phyloP scores from a whole-genome alignment of 2,113 vertebrate genomes.

The Galeopterus variegatus region DNA sequence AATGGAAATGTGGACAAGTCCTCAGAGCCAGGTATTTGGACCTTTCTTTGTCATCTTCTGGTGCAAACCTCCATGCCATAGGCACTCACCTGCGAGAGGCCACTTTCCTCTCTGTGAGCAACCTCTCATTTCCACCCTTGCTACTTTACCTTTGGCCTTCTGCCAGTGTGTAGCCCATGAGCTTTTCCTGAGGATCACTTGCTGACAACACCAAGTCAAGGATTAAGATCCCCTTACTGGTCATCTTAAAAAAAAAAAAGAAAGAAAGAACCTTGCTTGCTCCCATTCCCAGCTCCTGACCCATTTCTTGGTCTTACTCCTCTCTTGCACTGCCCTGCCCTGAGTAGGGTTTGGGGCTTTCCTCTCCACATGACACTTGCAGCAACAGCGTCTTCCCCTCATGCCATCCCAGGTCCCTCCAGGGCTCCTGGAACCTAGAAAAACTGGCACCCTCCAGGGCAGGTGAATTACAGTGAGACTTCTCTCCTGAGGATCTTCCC shows the following conservation, averaged over 20 bases:
- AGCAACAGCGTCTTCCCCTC: neutral
- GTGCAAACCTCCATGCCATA: accelerated
- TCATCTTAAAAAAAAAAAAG: no score
- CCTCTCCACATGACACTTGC: neutral
- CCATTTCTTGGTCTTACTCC: neutral
- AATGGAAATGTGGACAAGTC: slow-evolving; percentile 90
- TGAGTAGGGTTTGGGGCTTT: neutral
- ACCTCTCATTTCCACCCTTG: accelerated
- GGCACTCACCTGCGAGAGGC: neutral
- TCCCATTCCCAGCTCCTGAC: neutral
- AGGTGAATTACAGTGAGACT: neutral
- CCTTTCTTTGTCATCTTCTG: neutral
- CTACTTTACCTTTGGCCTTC: neutral
- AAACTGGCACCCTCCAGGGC: neutral
- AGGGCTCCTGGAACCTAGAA: neutral
- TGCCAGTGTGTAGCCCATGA: neutral
- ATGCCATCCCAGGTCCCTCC: neutral
- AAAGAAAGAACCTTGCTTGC: no score
- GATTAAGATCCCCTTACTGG: no score
- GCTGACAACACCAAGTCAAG: no score
- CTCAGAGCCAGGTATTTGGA: slow-evolving; percentile 91
- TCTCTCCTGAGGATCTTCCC: neutral
- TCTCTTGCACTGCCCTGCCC: neutral
- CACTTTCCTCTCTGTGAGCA: neutral
- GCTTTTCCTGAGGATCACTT: neutral